These are phyloP conservation scores for Drosophila subquinaria DNA, from an alignment of 2,888 invertebrate species.

Conservation along the genomic window DNA sequence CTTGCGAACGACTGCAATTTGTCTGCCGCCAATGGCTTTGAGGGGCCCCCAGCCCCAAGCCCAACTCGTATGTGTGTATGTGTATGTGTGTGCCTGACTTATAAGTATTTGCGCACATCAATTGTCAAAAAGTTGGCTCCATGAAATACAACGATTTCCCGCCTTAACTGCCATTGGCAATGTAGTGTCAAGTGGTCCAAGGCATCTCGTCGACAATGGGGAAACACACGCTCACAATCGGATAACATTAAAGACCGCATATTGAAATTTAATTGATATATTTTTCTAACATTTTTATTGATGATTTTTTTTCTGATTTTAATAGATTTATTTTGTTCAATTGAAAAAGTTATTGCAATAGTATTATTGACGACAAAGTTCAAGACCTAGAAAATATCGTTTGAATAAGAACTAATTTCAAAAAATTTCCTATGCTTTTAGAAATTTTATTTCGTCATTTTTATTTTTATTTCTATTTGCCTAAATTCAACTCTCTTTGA, in stretches of 20 bases:
- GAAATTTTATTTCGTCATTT: no score
- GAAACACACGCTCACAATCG: slow-evolving; percentile 2
- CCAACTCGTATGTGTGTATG: neutral
- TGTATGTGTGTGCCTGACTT: slow-evolving; percentile 40
- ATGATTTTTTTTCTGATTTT: slow-evolving; percentile 3
- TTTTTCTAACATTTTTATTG: slow-evolving; percentile 8
- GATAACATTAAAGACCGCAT: neutral
- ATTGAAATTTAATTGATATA: slow-evolving; percentile 6
- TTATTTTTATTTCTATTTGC: no score
- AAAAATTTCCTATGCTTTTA: no score
- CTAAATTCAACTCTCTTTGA: neutral
- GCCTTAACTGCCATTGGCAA: slow-evolving; percentile 56
- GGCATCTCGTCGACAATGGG: slow-evolving; percentile 29
- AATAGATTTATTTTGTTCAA: slow-evolving; percentile 10
- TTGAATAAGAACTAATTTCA: no score
- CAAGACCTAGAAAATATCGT: neutral
- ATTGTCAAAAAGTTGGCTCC: slow-evolving; percentile 72
- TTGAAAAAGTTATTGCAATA: slow-evolving; percentile 2
- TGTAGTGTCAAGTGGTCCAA: slow-evolving; percentile 47
- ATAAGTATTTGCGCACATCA: slow-evolving; percentile 73
- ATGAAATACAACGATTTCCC: slow-evolving; percentile 54
- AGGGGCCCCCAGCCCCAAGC: slow-evolving; percentile 18
- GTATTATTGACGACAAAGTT: neutral
- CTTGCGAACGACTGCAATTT: slow-evolving; percentile 65
- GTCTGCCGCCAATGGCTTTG: slow-evolving; percentile 55